Conservation (phyloP, 1,140 invertebrate species). For the Psilanteris sp. region DNA sequence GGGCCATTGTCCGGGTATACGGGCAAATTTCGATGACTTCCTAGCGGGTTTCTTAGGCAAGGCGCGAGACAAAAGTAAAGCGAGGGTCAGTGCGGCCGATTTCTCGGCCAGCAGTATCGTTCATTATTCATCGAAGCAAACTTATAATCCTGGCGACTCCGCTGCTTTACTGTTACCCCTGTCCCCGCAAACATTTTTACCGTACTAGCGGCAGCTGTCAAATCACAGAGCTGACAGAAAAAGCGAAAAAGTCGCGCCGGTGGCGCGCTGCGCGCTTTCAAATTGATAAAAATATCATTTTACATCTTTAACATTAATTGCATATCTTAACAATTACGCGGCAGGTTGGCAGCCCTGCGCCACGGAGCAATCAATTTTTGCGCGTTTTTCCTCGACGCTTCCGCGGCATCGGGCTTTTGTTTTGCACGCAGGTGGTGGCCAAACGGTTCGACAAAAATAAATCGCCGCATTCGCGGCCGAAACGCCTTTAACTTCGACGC, state of each 20-base stretch:
- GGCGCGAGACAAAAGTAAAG: too few relatives aligned
- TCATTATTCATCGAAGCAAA: constrained; percentile 18
- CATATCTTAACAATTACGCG: constrained; percentile 57
- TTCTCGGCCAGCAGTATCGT: too few relatives aligned
- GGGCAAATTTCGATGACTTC: too few relatives aligned
- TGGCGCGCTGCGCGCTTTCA: constrained; percentile 27
- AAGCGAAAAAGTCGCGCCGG: neutral
- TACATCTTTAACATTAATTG: constrained; percentile 61
- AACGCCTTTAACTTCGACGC: too few relatives aligned
- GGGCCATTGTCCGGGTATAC: too few relatives aligned
- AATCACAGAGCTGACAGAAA: neutral
- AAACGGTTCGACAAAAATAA: too few relatives aligned
- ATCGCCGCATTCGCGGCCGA: too few relatives aligned
- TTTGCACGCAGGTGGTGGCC: too few relatives aligned
- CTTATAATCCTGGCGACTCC: neutral
- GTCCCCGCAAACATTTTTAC: neutral
- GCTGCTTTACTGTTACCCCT: neutral
- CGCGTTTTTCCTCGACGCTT: constrained; percentile 12
- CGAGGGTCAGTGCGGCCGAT: too few relatives aligned
- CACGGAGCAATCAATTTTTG: constrained; percentile 48
- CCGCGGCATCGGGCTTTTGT: neutral
- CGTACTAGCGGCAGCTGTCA: neutral
- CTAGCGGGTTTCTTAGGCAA: too few relatives aligned
- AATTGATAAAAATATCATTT: constrained; percentile 61
- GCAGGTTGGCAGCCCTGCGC: constrained; percentile 35